Percentiles rank a stretch among this genome's conserved stretches.
Evolutionary conservation across 1,140 invertebrate species (phyloP).

Genomic region (Zaprionus gabonicus): DNA sequence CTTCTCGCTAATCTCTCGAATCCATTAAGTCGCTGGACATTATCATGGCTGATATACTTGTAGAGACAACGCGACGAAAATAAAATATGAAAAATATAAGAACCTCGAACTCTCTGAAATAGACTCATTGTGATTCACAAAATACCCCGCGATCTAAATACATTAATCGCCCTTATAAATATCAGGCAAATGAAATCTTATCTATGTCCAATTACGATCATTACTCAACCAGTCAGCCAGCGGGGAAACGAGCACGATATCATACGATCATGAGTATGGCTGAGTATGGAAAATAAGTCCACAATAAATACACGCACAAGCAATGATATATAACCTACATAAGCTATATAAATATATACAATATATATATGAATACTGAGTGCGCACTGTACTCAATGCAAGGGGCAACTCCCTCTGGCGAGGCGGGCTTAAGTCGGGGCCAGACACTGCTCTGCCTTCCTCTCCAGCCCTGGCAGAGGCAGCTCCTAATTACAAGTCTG

Average conservation of each 20-base stretch:
- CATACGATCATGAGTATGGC: slow-evolving; percentile 24
- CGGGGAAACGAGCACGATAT: slow-evolving; percentile 13
- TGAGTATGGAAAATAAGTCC: slow-evolving; percentile 4
- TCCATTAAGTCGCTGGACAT: slow-evolving; percentile 11
- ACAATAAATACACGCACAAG: background rate
- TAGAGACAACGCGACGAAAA: slow-evolving; percentile 9
- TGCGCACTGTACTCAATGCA: background rate
- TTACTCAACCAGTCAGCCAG: slow-evolving; percentile 32
- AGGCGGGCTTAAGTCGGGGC: slow-evolving; percentile 24
- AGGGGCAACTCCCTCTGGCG: background rate
- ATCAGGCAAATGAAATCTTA: slow-evolving; percentile 25
- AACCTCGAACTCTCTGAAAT: background rate
- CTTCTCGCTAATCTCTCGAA: slow-evolving; percentile 10
- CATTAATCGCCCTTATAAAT: slow-evolving; percentile 29
- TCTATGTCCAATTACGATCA: slow-evolving; percentile 26
- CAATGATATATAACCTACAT: background rate
- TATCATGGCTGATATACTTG: slow-evolving; percentile 16
- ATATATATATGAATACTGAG: background rate
- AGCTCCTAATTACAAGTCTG: slow-evolving; percentile 66
- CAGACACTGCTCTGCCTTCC: slow-evolving; percentile 10
- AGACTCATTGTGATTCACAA: slow-evolving; percentile 22
- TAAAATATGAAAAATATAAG: slow-evolving; percentile 13
- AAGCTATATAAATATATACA: background rate
- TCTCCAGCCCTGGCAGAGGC: background rate
- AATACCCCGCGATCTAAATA: slow-evolving; percentile 8